phyloP scores from a whole-genome alignment of 2,797 vertebrate species.

The Crocidura indochinensis region DNA sequence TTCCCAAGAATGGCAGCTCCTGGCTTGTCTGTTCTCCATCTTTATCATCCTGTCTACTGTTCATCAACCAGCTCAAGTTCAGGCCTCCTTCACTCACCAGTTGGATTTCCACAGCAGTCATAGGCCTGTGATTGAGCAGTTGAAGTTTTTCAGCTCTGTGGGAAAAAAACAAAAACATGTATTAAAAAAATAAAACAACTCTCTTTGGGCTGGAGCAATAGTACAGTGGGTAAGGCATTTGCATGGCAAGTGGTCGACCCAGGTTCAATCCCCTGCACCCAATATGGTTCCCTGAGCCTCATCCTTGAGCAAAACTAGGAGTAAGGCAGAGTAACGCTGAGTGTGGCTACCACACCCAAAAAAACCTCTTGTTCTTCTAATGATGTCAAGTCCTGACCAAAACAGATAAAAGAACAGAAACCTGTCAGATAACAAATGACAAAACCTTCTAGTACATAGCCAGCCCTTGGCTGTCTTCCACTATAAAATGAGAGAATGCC shows the following conservation, averaged over 20 bases:
- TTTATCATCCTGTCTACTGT: not conserved
- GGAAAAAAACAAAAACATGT: constrained; percentile 64
- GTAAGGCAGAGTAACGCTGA: too few species aligned
- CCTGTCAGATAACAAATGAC: constrained; percentile 18
- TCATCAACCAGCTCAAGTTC: not conserved
- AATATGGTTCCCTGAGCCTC: too few species aligned
- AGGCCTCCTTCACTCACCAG: constrained; percentile 90
- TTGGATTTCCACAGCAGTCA: constrained; percentile 98
- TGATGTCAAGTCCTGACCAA: constrained; percentile 40
- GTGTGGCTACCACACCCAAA: too few species aligned
- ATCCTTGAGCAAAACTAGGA: too few species aligned
- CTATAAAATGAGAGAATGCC: not conserved
- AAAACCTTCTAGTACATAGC: not conserved
- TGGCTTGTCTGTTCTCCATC: not conserved
- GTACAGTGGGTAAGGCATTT: too few species aligned
- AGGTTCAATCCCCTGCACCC: too few species aligned
- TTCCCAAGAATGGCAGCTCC: not conserved
- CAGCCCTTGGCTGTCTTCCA: constrained; percentile 15
- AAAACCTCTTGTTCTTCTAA: not conserved
- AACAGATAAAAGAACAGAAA: constrained; percentile 12
- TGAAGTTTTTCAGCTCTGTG: constrained; percentile 97
- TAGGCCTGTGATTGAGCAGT: constrained; percentile 97
- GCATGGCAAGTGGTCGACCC: too few species aligned
- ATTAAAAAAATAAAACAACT: not conserved
- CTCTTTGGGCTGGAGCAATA: too few species aligned